phyloP scores from a whole-genome alignment of 1,140 invertebrate genomes.

The Potamilus streckersoni region DNA sequence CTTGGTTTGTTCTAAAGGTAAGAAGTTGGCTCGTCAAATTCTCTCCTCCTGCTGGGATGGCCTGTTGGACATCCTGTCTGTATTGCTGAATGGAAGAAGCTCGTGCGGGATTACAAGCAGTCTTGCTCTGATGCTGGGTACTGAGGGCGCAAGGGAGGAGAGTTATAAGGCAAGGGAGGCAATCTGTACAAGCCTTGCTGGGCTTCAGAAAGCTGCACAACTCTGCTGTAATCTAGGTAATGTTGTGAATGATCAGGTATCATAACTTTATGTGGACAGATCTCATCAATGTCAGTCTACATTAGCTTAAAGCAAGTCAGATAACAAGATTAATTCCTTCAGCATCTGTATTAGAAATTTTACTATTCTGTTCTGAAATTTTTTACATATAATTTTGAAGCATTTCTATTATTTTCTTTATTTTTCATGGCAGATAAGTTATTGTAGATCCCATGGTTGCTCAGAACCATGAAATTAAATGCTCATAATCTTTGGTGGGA shows the following conservation, averaged over 20 bases:
- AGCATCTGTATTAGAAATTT: too few relatives aligned
- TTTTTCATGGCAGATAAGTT: too few relatives aligned
- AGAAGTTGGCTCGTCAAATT: slow-evolving; percentile 73
- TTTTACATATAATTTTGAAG: too few relatives aligned
- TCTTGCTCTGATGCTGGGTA: slow-evolving; percentile 67
- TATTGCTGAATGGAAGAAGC: slow-evolving; percentile 76
- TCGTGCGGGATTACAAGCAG: slow-evolving; percentile 69
- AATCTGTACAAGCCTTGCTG: slow-evolving; percentile 87
- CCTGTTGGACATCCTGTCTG: slow-evolving; percentile 87
- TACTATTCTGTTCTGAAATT: too few relatives aligned
- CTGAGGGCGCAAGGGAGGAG: slow-evolving; percentile 69
- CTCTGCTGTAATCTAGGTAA: slow-evolving; percentile 76
- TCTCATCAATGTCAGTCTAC: not conserved
- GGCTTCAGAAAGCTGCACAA: slow-evolving; percentile 79
- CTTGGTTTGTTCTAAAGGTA: slow-evolving; percentile 57
- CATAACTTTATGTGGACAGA: not conserved
- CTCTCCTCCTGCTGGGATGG: slow-evolving; percentile 92
- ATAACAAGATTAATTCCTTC: too few relatives aligned
- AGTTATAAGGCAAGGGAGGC: slow-evolving; percentile 73
- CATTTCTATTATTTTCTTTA: too few relatives aligned
- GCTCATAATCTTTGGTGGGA: too few relatives aligned
- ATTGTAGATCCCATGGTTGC: too few relatives aligned
- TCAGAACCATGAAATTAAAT: too few relatives aligned
- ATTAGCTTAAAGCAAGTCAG: too few relatives aligned
- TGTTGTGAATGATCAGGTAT: not conserved